Percentiles rank a stretch among this genome's conserved stretches.
Evolutionary conservation across 1,140 invertebrate genomes (phyloP).

Genomic region (Ceratitis capitata): DNA sequence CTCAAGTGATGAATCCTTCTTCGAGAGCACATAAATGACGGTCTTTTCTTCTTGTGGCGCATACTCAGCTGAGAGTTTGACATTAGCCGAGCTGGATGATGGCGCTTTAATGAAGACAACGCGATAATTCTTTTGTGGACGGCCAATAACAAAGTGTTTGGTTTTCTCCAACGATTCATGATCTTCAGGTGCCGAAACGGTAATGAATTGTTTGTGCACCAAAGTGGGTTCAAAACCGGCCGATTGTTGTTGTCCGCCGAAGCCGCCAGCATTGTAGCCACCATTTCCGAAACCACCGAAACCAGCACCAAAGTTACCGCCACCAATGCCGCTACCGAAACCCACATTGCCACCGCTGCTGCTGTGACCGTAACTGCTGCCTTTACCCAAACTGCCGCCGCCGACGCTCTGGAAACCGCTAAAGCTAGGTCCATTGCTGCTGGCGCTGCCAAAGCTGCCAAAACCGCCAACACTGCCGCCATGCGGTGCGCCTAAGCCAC

Average conservation of each 20-base stretch:
- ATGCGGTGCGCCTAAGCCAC: conserved; percentile 47
- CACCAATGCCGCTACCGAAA: background rate
- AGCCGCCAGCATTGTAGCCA: background rate
- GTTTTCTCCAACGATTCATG: conserved; percentile 39
- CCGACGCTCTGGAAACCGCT: background rate
- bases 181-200: conserved; percentile 47
- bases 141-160: conserved; percentile 49
- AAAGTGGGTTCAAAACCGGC: conserved; percentile 41
- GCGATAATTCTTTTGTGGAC: conserved; percentile 80
- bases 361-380: background rate
- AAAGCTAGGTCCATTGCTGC: conserved; percentile 20
- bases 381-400: background rate
- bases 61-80: conserved; percentile 69
- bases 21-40: conserved; percentile 81
- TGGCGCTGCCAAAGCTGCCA: background rate
- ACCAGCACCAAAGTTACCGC: background rate
- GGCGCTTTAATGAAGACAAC: conserved; percentile 87
- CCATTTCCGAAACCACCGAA: background rate
- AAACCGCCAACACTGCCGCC: conserved; percentile 43
- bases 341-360: conserved; percentile 18
- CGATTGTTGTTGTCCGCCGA: background rate
- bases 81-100: conserved; percentile 69
- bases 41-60: conserved; percentile 80
- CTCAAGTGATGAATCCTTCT: conserved; percentile 65
- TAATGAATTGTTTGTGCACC: conserved; percentile 47